These are phyloP conservation scores for Eupithecia pulchellata DNA, from an alignment of 2,888 invertebrate genomes.

Conservation along the genomic window DNA sequence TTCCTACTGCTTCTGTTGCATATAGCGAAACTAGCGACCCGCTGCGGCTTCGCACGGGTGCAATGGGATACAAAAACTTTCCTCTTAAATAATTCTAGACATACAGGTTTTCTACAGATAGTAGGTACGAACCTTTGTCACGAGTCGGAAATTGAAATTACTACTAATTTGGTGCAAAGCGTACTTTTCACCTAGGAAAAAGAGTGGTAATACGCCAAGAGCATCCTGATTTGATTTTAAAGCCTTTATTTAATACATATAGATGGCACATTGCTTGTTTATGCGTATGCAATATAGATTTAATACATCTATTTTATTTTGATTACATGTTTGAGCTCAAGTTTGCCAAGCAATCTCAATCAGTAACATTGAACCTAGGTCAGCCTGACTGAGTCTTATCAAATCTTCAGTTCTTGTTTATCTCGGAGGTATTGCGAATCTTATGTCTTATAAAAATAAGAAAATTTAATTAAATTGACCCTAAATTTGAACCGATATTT, in stretches of 20 bases:
- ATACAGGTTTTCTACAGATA: too few relatives aligned
- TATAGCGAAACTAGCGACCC: background rate
- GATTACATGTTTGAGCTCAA: background rate
- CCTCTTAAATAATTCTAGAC: too few relatives aligned
- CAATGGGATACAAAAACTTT: too few relatives aligned
- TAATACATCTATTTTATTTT: too few relatives aligned
- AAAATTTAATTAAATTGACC: background rate
- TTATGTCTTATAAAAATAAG: background rate
- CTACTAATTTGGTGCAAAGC: too few relatives aligned
- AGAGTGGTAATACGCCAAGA: background rate
- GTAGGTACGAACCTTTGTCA: too few relatives aligned
- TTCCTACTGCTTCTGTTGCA: background rate
- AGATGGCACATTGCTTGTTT: too few relatives aligned
- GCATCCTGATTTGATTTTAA: too few relatives aligned
- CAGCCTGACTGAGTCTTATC: constrained; percentile 5
- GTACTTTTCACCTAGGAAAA: background rate
- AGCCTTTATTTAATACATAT: too few relatives aligned
- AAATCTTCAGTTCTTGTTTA: background rate
- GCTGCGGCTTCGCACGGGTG: too few relatives aligned
- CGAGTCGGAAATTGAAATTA: background rate
- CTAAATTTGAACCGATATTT: background rate
- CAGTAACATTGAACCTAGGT: constrained; percentile 27
- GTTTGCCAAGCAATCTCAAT: background rate
- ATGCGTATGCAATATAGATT: too few relatives aligned
- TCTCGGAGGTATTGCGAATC: background rate